Evolutionary conservation across 35 echinoderm and acorn worm species (phyloP).

Genomic region (Ptychodera flava): DNA sequence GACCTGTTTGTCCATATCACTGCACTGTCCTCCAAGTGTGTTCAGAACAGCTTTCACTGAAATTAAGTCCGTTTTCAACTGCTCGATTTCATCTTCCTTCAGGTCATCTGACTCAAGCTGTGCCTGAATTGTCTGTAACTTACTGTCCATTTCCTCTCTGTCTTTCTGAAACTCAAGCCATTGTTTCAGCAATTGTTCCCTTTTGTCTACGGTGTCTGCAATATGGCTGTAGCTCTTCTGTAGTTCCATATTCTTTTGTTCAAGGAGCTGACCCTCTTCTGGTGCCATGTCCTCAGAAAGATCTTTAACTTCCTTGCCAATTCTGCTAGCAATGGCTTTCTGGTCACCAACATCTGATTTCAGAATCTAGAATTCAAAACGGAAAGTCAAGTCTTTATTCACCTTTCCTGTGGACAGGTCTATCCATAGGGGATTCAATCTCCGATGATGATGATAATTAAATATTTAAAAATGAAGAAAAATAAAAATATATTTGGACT

Average conservation of each 20-base stretch:
- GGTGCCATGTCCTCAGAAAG: neutral
- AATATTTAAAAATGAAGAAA: no score
- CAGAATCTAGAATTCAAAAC: neutral
- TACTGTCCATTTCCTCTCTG: neutral
- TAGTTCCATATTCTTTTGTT: neutral
- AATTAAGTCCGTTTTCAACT: constrained; percentile 14
- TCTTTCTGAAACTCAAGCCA: neutral
- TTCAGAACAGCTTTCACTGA: constrained; percentile 24
- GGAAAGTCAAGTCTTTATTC: no score
- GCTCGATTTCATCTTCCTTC: constrained; percentile 3
- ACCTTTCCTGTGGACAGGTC: no score
- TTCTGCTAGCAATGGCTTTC: neutral
- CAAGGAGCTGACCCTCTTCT: neutral
- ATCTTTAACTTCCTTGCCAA: neutral
- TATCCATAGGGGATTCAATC: no score
- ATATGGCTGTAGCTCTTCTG: neutral
- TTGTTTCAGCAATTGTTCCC: neutral
- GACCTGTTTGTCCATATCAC: neutral
- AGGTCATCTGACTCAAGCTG: constrained; percentile 15
- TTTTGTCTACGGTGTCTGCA: neutral
- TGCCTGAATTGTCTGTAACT: neutral
- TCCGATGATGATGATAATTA: no score
- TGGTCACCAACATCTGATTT: neutral
- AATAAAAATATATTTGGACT: no score
- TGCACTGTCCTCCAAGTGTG: constrained; percentile 6